Conservation (phyloP, 2,113 vertebrate species). For the Thunnus thynnus region DNA sequence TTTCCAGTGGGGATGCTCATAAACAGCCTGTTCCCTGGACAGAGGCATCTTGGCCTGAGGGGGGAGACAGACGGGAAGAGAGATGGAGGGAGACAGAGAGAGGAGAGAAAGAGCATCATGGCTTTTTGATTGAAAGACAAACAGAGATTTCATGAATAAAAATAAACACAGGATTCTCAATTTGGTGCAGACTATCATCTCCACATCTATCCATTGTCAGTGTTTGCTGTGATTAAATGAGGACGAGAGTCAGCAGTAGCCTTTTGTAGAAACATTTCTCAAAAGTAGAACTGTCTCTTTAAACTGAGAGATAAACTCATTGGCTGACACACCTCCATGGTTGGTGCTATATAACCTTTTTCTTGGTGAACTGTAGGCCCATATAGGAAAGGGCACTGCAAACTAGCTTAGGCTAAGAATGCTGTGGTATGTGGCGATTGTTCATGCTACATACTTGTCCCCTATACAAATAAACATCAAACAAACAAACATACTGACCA, state of each 20-base stretch:
- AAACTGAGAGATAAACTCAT: neutral
- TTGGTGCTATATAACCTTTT: slow-evolving; percentile 5
- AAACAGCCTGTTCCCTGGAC: slow-evolving; percentile 63
- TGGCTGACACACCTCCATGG: neutral
- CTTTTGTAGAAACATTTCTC: slow-evolving; percentile 1
- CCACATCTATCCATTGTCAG: slow-evolving; percentile 8
- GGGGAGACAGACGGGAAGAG: slow-evolving; percentile 35
- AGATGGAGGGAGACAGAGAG: slow-evolving; percentile 41
- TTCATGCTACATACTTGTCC: too few relatives aligned
- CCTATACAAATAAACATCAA: too few relatives aligned
- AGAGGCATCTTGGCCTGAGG: slow-evolving; percentile 56
- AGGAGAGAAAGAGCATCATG: slow-evolving; percentile 13
- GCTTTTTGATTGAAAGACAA: slow-evolving; percentile 47
- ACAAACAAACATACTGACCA: too few relatives aligned
- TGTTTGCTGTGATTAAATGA: slow-evolving; percentile 37
- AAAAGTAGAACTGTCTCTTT: slow-evolving; percentile 5
- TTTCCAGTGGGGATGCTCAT: slow-evolving; percentile 67
- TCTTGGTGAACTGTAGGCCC: too few relatives aligned
- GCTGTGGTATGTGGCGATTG: too few relatives aligned
- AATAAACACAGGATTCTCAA: slow-evolving; percentile 20
- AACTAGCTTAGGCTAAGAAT: too few relatives aligned
- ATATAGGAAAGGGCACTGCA: too few relatives aligned
- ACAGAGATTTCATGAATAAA: slow-evolving; percentile 2
- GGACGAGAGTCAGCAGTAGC: neutral
- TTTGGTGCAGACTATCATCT: slow-evolving; percentile 28